Evolutionary conservation across 2,113 vertebrate species (phyloP).

Genomic region (Ciconia boyciana): DNA sequence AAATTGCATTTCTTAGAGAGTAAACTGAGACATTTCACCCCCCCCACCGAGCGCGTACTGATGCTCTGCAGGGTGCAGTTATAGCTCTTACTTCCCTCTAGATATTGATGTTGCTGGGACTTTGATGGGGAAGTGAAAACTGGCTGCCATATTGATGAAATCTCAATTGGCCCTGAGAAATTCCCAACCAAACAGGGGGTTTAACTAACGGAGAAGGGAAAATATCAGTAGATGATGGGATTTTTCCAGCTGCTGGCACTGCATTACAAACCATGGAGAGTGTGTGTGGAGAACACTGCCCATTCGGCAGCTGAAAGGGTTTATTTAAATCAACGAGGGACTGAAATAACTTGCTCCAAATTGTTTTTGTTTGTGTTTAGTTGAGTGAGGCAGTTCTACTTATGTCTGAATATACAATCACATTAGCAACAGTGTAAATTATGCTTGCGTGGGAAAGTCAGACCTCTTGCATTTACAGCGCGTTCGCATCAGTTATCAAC

Average conservation of each 20-base stretch:
- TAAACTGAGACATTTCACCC: neutral
- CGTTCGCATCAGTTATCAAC: neutral
- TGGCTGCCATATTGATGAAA: neutral
- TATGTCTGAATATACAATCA: neutral
- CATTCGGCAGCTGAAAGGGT: neutral
- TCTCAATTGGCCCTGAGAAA: neutral
- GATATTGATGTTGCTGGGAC: neutral
- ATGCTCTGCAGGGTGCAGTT: neutral
- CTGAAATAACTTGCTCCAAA: neutral
- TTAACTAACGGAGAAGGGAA: neutral
- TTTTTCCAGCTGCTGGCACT: conserved; percentile 1
- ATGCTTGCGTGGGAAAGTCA: neutral
- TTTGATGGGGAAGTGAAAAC: neutral
- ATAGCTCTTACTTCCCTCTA: neutral
- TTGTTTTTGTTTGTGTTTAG: neutral
- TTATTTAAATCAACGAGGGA: neutral
- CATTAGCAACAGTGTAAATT: neutral
- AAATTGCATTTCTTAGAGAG: neutral
- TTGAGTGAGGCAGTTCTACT: neutral
- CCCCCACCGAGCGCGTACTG: neutral
- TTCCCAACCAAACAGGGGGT: neutral
- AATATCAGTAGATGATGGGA: neutral
- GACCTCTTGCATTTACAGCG: neutral
- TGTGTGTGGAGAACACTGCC: neutral
- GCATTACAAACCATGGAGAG: neutral